These are phyloP conservation scores for Cynoglossus semilaevis DNA, from an alignment of 2,113 vertebrate species.

Conservation along the genomic window DNA sequence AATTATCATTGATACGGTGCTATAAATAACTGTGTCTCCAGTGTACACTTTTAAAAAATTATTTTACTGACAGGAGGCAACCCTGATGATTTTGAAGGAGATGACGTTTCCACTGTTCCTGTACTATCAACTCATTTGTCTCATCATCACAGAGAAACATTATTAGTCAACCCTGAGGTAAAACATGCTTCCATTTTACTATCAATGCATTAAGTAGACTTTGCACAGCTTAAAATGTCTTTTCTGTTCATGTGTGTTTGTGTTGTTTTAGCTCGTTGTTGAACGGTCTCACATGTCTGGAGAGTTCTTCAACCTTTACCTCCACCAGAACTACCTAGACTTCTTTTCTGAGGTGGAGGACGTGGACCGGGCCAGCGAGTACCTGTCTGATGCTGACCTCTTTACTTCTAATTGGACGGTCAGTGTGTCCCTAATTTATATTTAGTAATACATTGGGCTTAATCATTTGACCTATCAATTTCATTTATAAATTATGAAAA, in stretches of 20 bases:
- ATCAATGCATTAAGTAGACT: not conserved
- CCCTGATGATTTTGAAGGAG: conserved; percentile 28
- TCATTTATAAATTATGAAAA: too few relatives aligned
- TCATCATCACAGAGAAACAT: conserved; percentile 62
- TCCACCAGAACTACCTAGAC: conserved; percentile 95
- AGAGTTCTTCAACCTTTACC: conserved; percentile 91
- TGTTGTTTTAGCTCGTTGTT: conserved; percentile 77
- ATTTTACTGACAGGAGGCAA: conserved; percentile 52
- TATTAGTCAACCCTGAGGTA: conserved; percentile 75
- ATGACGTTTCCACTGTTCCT: conserved; percentile 13
- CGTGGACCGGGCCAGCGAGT: conserved; percentile 86
- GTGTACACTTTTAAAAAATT: too few relatives aligned
- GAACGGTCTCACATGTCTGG: conserved; percentile 91
- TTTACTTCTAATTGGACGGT: conserved; percentile 88
- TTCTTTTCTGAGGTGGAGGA: conserved; percentile 90
- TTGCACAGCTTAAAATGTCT: not conserved
- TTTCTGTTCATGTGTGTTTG: not conserved
- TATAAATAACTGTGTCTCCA: too few relatives aligned
- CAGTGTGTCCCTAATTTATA: conserved; percentile 5
- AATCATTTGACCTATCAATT: too few relatives aligned
- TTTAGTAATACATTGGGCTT: too few relatives aligned
- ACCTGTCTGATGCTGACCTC: conserved; percentile 89
- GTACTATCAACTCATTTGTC: conserved; percentile 67
- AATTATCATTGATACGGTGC: too few relatives aligned
- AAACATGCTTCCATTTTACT: not conserved